Evolutionary conservation across 2,888 invertebrate species (phyloP), one percentile per base, ranked within the genome.

Genomic region (Pachliopta kotzebuea): DNA sequence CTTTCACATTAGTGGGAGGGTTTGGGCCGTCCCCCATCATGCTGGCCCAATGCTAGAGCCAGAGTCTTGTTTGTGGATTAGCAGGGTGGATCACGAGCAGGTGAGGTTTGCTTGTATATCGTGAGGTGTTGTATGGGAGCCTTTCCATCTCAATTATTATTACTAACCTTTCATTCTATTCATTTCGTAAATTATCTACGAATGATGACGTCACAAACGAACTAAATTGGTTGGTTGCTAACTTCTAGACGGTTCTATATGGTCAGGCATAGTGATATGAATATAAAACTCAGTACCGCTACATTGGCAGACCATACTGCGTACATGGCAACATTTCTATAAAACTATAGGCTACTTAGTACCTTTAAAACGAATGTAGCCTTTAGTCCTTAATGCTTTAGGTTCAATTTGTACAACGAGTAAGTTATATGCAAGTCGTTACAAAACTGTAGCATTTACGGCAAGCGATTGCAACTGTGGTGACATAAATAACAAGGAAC

Each of bases 401-500:
- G 69, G 70, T 70, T 67, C 42, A 69, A 60, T 69, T 56, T 14
- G 11, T 73, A 53, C 20, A 23, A 29, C 62, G 66, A 64, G 56
- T 57, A 71, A 77, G 76, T 76, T 76, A 76, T 77, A 78, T 78
- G 77, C 77, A 73, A 72, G 72, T 67, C 71, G 69, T 81, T 80
- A 70, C 73, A 56, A 72, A 71, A 79, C 67, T 45, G n/a, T 57
- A 52, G 31, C 45, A 63, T 66, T 63, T 69, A 66, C 71, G 67
- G 62, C 64, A 72, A 72, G 70, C 55, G 52, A 56, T 37, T 65
- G 54, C 42, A 62, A 21, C n/a, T 11, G 6, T 42, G 29, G 58
- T n/a, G 59, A 56, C 58, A 45, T 20, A 17, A 21, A 26, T 21
- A 31, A 63, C 17, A 17, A 42, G 26, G 53, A 53, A 53, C 37